Evolutionary conservation across 2,888 invertebrate genomes (phyloP), one percentile per base, ranked within the genome.

Genomic region (Platynereis dumerilii): DNA sequence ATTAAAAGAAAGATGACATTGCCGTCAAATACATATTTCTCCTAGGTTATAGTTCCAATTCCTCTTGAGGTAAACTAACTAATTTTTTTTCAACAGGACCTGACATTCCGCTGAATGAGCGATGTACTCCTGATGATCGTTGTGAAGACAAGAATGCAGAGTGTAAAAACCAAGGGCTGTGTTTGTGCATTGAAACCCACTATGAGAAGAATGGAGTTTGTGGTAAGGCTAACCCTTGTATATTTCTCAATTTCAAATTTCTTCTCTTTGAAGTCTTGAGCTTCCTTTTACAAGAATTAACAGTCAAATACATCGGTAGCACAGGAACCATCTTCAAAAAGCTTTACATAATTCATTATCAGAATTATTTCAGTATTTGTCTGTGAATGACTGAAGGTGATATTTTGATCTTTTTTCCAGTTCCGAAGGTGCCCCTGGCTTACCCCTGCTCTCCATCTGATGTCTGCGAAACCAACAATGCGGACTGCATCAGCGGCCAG

Each of bases 101-200:
- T 5, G 60, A 60, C 57, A 65, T 65, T 22, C 57, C 65, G 2
- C 27, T 66, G 39, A 62, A 58, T 63, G 48, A 63, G 48, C 45
- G 52, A 1, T 64, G 64, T 54, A 59, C 26, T 2, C 39, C 20
- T n/a, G 58, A 55, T 27, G 58, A 59, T 7, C 39, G 44, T 26
- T 59, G 64, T 44, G 20, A 52, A n/a, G 62, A 62, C 26, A 42
- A 48, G 1, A 62, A 62, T 44, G 56, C 62, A 22, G 52, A 52
- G 27, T 64, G 64, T 5, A 20, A 26, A 26, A 34, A 34, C 34
- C 34, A 24, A 17, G 58, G 44, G 44, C n/a, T 39, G 39, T 64
- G 63, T 56, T 45, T 62, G 2, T 62, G 62, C 29, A 12, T 27
- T 44, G 56, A 56, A n/a, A 57, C 56, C 28, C 45, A 65, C 29